phyloP scores from a whole-genome alignment of 2,888 invertebrate genomes.

The Unio delphinus region DNA sequence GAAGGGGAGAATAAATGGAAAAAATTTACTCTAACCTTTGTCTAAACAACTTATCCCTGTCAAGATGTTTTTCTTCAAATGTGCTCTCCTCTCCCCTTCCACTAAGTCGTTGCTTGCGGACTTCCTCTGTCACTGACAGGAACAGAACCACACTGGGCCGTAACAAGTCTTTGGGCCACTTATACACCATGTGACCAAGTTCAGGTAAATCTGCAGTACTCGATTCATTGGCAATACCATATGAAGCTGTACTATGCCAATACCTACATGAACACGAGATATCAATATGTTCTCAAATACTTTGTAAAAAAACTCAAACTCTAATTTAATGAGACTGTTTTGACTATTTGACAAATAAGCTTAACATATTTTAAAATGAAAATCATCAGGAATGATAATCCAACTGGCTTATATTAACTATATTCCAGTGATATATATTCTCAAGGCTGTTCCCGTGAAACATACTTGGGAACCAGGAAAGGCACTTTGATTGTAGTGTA shows the following conservation, averaged over 20 bases:
- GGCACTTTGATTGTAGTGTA: no score
- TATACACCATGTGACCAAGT: constrained; percentile 34
- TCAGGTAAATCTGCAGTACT: constrained; percentile 40
- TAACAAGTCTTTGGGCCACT: constrained; percentile 52
- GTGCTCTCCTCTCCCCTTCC: constrained; percentile 33
- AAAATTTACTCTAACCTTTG: constrained; percentile 32
- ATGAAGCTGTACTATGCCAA: constrained; percentile 60
- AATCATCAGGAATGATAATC: no score
- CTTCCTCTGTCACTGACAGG: constrained; percentile 47
- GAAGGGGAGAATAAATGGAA: neutral
- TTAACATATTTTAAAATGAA: no score
- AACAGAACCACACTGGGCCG: constrained; percentile 48
- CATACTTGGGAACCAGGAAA: no score
- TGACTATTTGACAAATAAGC: no score
- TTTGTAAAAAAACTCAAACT: no score
- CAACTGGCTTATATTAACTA: no score
- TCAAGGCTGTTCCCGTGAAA: no score
- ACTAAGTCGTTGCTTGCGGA: constrained; percentile 37
- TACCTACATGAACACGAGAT: constrained; percentile 29
- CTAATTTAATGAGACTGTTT: no score
- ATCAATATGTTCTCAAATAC: no score
- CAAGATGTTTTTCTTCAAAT: constrained; percentile 46
- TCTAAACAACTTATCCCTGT: constrained; percentile 44
- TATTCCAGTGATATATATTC: no score
- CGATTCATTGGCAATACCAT: constrained; percentile 53